Evolutionary conservation across 1,140 invertebrate species (phyloP), one percentile per base, ranked within the genome.

Genomic region (Nylanderia fulva): DNA sequence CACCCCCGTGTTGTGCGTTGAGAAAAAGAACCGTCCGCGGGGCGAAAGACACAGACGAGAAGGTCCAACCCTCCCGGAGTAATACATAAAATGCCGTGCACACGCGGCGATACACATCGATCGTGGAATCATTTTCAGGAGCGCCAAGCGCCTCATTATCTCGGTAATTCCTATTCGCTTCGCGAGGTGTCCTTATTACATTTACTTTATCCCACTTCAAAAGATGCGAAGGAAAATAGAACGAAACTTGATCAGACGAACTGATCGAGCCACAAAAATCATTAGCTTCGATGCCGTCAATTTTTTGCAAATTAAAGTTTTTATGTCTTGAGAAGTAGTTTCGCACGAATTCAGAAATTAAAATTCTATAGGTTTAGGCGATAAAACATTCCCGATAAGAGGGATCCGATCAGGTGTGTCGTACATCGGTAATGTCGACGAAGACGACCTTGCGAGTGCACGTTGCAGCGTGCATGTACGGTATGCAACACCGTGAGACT

Each of bases 41-140:
- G 84, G 58, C 76, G 61, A 77, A 42, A 63, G 79, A 88, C 88
- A 84, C 87, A 85, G 90, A 75, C 85, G 52, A 74, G n/a, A n/a
- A n/a, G n/a, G 86, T 82, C 88, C 88, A 85, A 85, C 90, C 89
- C 64, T 48, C 52, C 60, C 29, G 39, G 39, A 83, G 88, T 91
- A 87, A 91, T 91, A 92, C 91, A 92, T 91, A 93, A 92, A 93
- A 92, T 90, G 92, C 90, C 88, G 85, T 54, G 66, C 88, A 86
- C 91, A 89, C 54, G 52, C 77, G 66, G 54, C 77, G 39, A 82
- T 82, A 72, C 52, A 82, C 39, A 72, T 61, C 48, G 75, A 80
- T 79, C 61, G 24, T 24, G 45, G 68, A 86, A 90, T 91, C 27
- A 91, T 75, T 90, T 90, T 88, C 88, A 68, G 88, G 85, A 86